These are phyloP conservation scores for Drosophila meridionalis DNA, from an alignment of 2,888 invertebrate species.

Conservation along the genomic window DNA sequence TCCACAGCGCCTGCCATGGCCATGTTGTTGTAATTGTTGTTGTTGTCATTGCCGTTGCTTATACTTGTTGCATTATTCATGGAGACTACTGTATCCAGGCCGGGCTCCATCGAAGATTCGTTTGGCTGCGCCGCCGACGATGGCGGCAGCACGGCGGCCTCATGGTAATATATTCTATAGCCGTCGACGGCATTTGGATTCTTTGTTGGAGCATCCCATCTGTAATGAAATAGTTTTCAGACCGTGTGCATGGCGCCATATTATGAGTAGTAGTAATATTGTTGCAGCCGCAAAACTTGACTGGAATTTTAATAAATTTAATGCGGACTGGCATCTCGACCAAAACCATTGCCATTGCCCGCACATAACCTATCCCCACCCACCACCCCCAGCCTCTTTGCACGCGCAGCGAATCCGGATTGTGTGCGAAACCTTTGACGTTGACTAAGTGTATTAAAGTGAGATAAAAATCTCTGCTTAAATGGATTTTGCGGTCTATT, in stretches of 20 bases:
- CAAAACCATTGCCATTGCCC: slow-evolving; percentile 9
- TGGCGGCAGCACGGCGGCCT: slow-evolving; percentile 86
- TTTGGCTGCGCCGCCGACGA: slow-evolving; percentile 49
- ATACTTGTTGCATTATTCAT: slow-evolving; percentile 83
- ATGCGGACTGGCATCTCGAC: slow-evolving; percentile 47
- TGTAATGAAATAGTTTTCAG: slow-evolving; percentile 82
- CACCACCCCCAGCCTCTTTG: slow-evolving; percentile 5
- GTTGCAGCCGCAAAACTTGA: slow-evolving; percentile 78
- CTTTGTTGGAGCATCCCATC: slow-evolving; percentile 93
- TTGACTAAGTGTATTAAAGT: slow-evolving; percentile 79
- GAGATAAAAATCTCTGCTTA: slow-evolving; percentile 81
- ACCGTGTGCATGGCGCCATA: slow-evolving; percentile 68
- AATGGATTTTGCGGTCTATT: slow-evolving; percentile 81
- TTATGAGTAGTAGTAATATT: slow-evolving; percentile 80
- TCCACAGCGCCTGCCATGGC: slow-evolving; percentile 81
- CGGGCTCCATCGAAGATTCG: slow-evolving; percentile 56
- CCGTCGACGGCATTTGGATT: slow-evolving; percentile 93
- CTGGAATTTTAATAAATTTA: slow-evolving; percentile 80
- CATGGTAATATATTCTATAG: slow-evolving; percentile 93
- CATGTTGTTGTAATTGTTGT: slow-evolving; percentile 57
- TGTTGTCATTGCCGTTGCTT: slow-evolving; percentile 47
- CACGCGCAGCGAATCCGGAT: slow-evolving; percentile 14
- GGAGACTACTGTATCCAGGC: slow-evolving; percentile 55
- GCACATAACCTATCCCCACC: neutral
- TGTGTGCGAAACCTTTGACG: slow-evolving; percentile 73